phyloP scores from a whole-genome alignment of 1,140 invertebrate genomes.

The Dinoponera quadriceps region DNA sequence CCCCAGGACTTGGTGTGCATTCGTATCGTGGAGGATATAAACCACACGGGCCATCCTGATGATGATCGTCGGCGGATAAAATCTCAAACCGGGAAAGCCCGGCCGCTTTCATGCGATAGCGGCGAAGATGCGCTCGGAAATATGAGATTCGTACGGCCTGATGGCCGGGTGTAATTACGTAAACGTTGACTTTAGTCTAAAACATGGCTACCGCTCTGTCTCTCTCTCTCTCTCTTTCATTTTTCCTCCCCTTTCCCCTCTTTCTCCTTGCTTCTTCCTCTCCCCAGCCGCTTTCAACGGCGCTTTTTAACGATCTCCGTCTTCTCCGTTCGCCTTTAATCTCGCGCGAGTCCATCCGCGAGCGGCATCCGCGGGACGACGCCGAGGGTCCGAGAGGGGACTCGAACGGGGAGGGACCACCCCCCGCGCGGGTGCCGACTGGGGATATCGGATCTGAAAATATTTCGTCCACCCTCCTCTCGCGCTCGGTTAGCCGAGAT shows the following conservation, averaged over 20 bases:
- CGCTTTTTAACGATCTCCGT: conserved; percentile 3
- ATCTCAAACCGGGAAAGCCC: conserved; percentile 5
- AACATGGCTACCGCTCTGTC: not conserved
- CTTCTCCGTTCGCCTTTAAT: not conserved
- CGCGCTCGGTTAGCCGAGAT: conserved; percentile 75
- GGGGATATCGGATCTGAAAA: conserved; percentile 68
- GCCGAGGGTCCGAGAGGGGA: not conserved
- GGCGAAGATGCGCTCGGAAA: conserved; percentile 14
- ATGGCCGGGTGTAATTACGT: conserved; percentile 13
- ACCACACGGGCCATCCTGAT: conserved; percentile 8
- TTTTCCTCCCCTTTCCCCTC: too few species aligned
- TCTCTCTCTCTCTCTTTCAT: too few species aligned
- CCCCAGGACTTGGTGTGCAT: not conserved
- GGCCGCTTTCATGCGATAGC: not conserved
- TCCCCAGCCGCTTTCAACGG: not conserved
- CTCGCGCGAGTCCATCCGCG: conserved; percentile 1
- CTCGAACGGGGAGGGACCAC: conserved; percentile 14
- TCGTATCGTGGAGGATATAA: conserved; percentile 30
- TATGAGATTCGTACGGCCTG: conserved; percentile 1
- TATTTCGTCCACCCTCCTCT: conserved; percentile 56
- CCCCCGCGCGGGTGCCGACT: conserved; percentile 6
- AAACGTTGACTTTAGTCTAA: conserved; percentile 3
- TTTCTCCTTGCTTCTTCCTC: too few species aligned
- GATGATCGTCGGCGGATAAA: conserved; percentile 18
- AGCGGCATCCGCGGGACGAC: not conserved